These are phyloP conservation scores for Myocastor coypus DNA, from an alignment of 2,113 vertebrate genomes.

Conservation along the genomic window DNA sequence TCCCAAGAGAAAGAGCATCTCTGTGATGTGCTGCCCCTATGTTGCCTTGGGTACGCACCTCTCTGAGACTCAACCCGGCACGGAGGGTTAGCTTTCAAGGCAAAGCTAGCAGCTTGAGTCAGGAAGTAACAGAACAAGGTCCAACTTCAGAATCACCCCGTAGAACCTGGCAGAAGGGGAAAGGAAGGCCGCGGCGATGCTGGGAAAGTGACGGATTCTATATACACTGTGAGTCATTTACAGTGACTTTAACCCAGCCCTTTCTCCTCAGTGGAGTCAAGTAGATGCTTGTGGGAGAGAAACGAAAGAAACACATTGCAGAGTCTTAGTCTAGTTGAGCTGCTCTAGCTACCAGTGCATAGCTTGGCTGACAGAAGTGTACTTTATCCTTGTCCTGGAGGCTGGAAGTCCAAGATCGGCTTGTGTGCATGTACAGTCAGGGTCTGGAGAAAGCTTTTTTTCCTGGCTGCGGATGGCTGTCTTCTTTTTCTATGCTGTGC, in stretches of 20 bases:
- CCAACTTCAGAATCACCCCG: not conserved
- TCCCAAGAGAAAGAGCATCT: slow-evolving; percentile 14
- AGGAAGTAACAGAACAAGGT: not conserved
- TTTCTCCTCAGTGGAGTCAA: not conserved
- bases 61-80: not conserved
- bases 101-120: not conserved
- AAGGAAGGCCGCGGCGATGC: no score
- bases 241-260: not conserved
- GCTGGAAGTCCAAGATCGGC: not conserved
- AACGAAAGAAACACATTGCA: not conserved
- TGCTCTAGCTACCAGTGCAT: not conserved
- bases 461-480: no score
- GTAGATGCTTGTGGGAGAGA: not conserved
- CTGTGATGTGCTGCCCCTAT: not conserved
- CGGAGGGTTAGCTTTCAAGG: not conserved
- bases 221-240: not conserved
- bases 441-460: not conserved
- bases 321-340: not conserved
- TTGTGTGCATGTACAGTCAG: no score
- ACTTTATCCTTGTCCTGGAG: not conserved
- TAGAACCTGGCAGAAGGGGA: not conserved
- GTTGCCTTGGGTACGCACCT: not conserved
- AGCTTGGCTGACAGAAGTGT: not conserved
- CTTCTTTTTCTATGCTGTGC: not conserved
- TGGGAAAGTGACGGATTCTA: not conserved